Evolutionary conservation across 2,888 invertebrate species (phyloP).

Genomic region (Cabera pusaria): DNA sequence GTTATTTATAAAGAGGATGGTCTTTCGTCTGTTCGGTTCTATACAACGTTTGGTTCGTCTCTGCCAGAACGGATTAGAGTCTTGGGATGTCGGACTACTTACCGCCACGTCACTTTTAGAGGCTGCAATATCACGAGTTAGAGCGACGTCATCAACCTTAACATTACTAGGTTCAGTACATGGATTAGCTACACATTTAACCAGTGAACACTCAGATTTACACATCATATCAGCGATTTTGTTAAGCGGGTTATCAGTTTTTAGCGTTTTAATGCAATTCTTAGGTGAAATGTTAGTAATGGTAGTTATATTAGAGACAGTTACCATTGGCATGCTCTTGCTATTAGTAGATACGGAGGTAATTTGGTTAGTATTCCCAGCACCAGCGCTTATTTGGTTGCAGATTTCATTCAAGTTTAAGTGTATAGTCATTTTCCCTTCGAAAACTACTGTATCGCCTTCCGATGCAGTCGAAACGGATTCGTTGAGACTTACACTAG

Average conservation of each 20-base stretch:
- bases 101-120: conserved; percentile 52
- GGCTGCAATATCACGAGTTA: conserved; percentile 51
- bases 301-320: conserved; percentile 82
- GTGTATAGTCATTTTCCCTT: conserved; percentile 82
- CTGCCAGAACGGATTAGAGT: conserved; percentile 76
- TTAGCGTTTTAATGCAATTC: conserved; percentile 77
- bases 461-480: conserved; percentile 72
- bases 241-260: conserved; percentile 53
- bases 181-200: conserved; percentile 46
- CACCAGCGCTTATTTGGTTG: conserved; percentile 74
- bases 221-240: conserved; percentile 55
- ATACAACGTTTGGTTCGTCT: conserved; percentile 66
- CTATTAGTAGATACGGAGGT: conserved; percentile 65
- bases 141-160: conserved; percentile 46
- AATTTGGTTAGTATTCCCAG: conserved; percentile 65
- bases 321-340: conserved; percentile 82
- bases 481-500: conserved; percentile 82
- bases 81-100: conserved; percentile 65
- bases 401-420: conserved; percentile 79
- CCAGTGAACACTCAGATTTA: conserved; percentile 55
- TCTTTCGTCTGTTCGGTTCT: conserved; percentile 77
- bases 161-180: conserved; percentile 41
- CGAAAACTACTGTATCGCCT: conserved; percentile 78
- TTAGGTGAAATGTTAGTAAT: conserved; percentile 81
- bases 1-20: conserved; percentile 78